A percentile compares a stretch with the other conserved stretches of the same genome.
phyloP scores from a whole-genome alignment of 2,888 invertebrate species.

The Dusona sp. region DNA sequence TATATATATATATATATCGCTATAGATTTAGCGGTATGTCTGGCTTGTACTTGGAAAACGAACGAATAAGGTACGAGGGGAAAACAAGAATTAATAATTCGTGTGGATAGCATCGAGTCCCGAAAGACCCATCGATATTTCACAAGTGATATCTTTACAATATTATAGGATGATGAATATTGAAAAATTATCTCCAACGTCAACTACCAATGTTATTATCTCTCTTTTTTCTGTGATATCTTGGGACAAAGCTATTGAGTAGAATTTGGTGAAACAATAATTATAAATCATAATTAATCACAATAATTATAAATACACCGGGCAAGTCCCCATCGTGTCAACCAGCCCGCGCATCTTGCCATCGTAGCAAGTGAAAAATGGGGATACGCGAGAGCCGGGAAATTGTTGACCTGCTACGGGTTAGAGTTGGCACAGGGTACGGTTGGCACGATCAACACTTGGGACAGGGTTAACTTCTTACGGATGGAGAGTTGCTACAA shows the following conservation, averaged over 20 bases:
- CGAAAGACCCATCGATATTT: not conserved
- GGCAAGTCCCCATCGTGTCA: too few species aligned
- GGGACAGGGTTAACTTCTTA: too few species aligned
- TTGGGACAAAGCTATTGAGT: not conserved
- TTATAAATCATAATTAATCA: not conserved
- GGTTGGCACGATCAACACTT: too few species aligned
- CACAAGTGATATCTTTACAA: conserved; percentile 3
- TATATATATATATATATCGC: not conserved
- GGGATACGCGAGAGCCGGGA: too few species aligned
- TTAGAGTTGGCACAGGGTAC: too few species aligned
- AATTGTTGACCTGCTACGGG: too few species aligned
- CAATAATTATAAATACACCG: too few species aligned
- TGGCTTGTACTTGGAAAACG: conserved; percentile 8
- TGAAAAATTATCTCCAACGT: not conserved
- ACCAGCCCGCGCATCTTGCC: too few species aligned
- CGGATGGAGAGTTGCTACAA: too few species aligned
- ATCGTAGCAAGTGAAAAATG: too few species aligned
- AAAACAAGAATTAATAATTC: conserved; percentile 25
- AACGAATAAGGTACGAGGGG: not conserved
- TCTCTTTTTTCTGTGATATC: not conserved
- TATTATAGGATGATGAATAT: not conserved
- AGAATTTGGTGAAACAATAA: not conserved
- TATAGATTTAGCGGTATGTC: not conserved
- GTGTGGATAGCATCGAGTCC: not conserved
- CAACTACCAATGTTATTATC: not conserved